A percentile compares a stretch with the other conserved stretches of the same genome.
Evolutionary conservation across 2,113 vertebrate genomes (phyloP).

Genomic region (Orycteropus afer): DNA sequence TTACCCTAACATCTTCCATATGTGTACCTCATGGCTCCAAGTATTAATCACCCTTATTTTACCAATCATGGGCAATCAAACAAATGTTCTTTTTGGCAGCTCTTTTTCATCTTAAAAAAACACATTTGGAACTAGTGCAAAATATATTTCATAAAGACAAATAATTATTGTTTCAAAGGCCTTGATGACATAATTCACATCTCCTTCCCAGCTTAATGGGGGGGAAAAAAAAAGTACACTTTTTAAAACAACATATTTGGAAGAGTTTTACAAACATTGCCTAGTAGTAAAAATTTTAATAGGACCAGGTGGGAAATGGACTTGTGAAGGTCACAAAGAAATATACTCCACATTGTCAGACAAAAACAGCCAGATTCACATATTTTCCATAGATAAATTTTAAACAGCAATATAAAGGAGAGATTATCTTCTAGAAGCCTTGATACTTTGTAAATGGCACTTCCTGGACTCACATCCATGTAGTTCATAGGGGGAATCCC

Average conservation of each 20-base stretch:
- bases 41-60: not conserved
- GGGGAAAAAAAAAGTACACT: not conserved
- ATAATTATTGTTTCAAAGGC: not conserved
- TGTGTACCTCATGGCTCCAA: rapidly evolving
- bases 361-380: rapidly evolving
- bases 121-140: not conserved
- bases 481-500: not conserved
- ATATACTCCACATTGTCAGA: too few species aligned
- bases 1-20: not conserved
- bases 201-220: not conserved
- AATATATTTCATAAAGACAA: conserved; percentile 34
- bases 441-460: too few species aligned
- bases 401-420: not conserved
- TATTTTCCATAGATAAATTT: not conserved
- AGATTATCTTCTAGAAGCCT: rapidly evolving
- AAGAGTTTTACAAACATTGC: not conserved
- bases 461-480: rapidly evolving
- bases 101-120: not conserved
- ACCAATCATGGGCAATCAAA: rapidly evolving
- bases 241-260: not conserved
- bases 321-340: too few species aligned
- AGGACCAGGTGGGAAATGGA: not conserved
- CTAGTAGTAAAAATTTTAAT: not conserved
- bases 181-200: not conserved
- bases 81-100: not conserved